Evolutionary conservation across 2,797 vertebrate species (phyloP).

Genomic region (Naso thynnoides): DNA sequence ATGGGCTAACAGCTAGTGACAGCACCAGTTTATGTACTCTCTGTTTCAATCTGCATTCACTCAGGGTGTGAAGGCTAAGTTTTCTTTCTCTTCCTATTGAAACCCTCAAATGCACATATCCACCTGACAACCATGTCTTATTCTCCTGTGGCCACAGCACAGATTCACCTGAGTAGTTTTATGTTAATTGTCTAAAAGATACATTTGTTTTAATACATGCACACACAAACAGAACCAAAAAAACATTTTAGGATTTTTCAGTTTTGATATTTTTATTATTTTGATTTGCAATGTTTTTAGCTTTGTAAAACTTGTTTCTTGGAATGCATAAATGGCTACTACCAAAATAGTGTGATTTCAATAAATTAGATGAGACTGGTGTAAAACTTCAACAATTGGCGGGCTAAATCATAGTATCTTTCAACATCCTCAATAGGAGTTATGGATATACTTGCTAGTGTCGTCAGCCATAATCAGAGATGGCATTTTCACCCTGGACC

Average conservation of each 20-base stretch:
- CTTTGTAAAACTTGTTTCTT: neutral
- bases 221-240: too few species aligned
- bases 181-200: too few species aligned
- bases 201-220: too few species aligned
- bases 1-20: conserved; percentile 23
- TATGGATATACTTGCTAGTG: neutral
- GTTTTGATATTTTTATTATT: too few species aligned
- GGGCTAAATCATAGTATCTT: neutral
- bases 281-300: neutral
- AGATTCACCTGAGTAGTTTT: too few species aligned
- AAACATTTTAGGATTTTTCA: too few species aligned
- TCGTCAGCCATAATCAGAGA: conserved; percentile 51
- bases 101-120: too few species aligned
- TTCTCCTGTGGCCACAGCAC: too few species aligned
- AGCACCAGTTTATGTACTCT: neutral
- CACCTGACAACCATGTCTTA: too few species aligned
- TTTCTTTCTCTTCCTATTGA: too few species aligned
- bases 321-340: neutral
- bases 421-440: conserved; percentile 1
- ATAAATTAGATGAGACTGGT: neutral
- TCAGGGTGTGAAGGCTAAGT: too few species aligned
- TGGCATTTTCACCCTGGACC: conserved; percentile 41
- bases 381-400: neutral
- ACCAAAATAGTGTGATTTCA: neutral
- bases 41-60: neutral